Evolutionary conservation across 2,888 invertebrate species (phyloP).

Genomic region (Fragum whitleyi): DNA sequence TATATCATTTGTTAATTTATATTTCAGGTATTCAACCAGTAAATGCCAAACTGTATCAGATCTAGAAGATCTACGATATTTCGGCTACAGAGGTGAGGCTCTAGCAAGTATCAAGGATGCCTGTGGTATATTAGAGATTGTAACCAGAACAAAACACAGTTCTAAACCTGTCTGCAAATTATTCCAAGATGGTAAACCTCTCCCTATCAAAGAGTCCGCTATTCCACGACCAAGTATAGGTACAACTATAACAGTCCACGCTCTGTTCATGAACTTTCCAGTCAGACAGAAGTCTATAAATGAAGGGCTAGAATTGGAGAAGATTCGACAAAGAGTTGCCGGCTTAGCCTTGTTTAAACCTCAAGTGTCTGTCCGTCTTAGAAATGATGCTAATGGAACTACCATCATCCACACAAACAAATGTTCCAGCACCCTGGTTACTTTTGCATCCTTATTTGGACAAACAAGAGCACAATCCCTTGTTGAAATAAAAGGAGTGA

Average conservation of each 20-base stretch:
- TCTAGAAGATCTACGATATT: slow-evolving; percentile 87
- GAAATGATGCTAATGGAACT: slow-evolving; percentile 89
- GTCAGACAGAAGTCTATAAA: slow-evolving; percentile 88
- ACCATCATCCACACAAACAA: slow-evolving; percentile 88
- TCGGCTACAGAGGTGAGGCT: slow-evolving; percentile 90
- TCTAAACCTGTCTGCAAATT: slow-evolving; percentile 88
- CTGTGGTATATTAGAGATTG: slow-evolving; percentile 88
- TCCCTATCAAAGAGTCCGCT: slow-evolving; percentile 81
- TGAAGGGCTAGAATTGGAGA: slow-evolving; percentile 87
- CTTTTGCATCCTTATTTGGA: slow-evolving; percentile 86
- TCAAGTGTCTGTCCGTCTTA: slow-evolving; percentile 88
- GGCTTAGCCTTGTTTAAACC: slow-evolving; percentile 89
- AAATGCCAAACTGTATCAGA: slow-evolving; percentile 88
- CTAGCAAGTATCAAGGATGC: slow-evolving; percentile 88
- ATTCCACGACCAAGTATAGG: slow-evolving; percentile 88
- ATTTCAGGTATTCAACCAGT: slow-evolving; percentile 88
- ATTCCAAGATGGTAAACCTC: slow-evolving; percentile 87
- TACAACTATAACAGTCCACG: slow-evolving; percentile 90
- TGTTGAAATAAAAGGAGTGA: slow-evolving; percentile 84
- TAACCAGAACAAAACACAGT: slow-evolving; percentile 86
- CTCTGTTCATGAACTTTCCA: slow-evolving; percentile 88
- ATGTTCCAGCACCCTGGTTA: slow-evolving; percentile 87
- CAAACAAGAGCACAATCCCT: slow-evolving; percentile 84
- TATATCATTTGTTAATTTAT: not conserved
- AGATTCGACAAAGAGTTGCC: slow-evolving; percentile 88